Evolutionary conservation across 1,140 invertebrate species (phyloP).

Genomic region (Zaprionus capensis): DNA sequence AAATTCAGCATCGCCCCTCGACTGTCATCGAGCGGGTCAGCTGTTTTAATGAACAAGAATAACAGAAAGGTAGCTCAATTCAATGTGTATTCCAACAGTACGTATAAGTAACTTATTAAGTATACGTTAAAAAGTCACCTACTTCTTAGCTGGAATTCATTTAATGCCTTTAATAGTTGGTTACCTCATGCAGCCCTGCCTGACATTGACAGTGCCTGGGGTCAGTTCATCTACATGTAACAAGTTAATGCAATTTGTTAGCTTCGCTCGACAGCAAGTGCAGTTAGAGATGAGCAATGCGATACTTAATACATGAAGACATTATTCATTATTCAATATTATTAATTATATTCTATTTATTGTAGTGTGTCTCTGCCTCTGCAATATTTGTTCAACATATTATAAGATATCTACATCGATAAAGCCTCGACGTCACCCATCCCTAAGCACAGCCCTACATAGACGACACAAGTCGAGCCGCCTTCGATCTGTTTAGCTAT

Average conservation of each 20-base stretch:
- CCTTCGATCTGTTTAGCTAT: neutral
- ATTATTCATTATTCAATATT: too few relatives aligned
- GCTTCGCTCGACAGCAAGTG: constrained; percentile 22
- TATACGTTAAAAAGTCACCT: neutral
- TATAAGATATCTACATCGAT: neutral
- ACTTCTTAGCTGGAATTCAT: constrained; percentile 58
- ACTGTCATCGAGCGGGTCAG: neutral
- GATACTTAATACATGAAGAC: constrained; percentile 10
- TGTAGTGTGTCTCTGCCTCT: too few relatives aligned
- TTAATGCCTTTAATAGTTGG: constrained; percentile 76
- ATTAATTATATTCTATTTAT: too few relatives aligned
- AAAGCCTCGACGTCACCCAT: neutral
- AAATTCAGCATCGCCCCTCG: neutral
- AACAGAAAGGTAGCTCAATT: neutral
- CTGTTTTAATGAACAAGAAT: neutral
- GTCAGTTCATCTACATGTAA: constrained; percentile 34
- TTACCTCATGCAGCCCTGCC: constrained; percentile 52
- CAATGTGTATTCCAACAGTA: neutral
- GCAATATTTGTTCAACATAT: too few relatives aligned
- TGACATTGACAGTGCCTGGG: neutral
- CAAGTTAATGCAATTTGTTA: constrained; percentile 77
- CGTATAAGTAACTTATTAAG: neutral
- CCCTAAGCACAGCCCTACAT: neutral
- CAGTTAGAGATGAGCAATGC: constrained; percentile 7
- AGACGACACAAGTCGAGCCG: neutral